phyloP scores from a whole-genome alignment of 2,113 vertebrate species.

The Eretmochelys imbricata region DNA sequence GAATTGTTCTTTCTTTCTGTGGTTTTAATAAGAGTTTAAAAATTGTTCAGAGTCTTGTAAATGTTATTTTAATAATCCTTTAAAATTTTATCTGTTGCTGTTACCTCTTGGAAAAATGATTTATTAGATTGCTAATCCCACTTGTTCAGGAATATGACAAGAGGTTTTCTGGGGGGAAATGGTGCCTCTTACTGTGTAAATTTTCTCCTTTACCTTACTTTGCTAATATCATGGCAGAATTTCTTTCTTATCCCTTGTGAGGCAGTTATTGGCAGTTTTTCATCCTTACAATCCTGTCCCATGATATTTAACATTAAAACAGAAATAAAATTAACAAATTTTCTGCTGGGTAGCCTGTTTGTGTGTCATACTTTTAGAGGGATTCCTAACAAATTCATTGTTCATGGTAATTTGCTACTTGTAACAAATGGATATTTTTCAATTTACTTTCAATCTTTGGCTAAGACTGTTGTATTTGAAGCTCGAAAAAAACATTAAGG shows the following conservation, averaged over 20 bases:
- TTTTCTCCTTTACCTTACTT: constrained; percentile 87
- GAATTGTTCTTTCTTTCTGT: constrained; percentile 85
- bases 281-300: constrained; percentile 91
- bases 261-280: constrained; percentile 92
- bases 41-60: constrained; percentile 95
- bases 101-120: constrained; percentile 89
- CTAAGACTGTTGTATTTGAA: constrained; percentile 72
- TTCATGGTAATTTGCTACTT: constrained; percentile 66
- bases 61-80: constrained; percentile 99
- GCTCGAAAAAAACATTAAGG: background rate
- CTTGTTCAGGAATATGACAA: constrained; percentile 89
- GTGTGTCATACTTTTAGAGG: constrained; percentile 78
- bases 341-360: constrained; percentile 81
- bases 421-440: constrained; percentile 61
- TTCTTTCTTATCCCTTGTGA: constrained; percentile 88
- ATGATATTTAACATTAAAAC: constrained; percentile 94
- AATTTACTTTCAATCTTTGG: constrained; percentile 61
- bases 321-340: constrained; percentile 90
- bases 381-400: constrained; percentile 50
- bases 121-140: constrained; percentile 90
- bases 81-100: constrained; percentile 92
- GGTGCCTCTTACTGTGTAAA: constrained; percentile 94
- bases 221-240: constrained; percentile 92
- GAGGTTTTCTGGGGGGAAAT: constrained; percentile 87
- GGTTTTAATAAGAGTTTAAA: constrained; percentile 93